Conservation (phyloP, 2,888 invertebrate genomes). For the Coleophora flavipennella region DNA sequence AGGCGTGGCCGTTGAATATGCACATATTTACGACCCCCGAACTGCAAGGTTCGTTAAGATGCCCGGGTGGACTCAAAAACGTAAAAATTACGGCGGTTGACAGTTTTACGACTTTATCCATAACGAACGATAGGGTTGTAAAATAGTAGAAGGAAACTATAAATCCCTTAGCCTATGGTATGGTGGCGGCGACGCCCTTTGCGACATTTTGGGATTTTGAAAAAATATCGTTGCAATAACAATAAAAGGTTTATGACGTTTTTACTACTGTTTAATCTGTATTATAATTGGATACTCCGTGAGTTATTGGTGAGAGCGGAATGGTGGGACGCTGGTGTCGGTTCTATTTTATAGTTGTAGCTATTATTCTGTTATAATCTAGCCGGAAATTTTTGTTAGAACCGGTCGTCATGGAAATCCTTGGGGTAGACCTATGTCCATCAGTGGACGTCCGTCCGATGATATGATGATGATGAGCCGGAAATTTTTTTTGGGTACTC, state of each 20-base stretch:
- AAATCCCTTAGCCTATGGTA: constrained; percentile 17
- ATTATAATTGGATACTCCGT: constrained; percentile 40
- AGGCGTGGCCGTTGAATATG: constrained; percentile 15
- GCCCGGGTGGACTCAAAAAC: constrained; percentile 30
- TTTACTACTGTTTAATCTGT: constrained; percentile 69
- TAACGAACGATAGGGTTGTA: constrained; percentile 37
- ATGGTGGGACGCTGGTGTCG: background rate
- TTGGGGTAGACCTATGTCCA: no score
- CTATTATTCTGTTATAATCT: no score
- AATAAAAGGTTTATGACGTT: constrained; percentile 57
- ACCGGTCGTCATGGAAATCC: no score
- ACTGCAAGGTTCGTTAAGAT: constrained; percentile 45
- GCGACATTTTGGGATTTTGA: constrained; percentile 49
- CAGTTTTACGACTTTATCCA: constrained; percentile 59
- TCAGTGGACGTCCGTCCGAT: no score
- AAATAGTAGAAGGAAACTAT: constrained; percentile 16
- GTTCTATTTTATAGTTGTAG: no score
- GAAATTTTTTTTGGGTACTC: no score
- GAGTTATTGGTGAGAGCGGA: constrained; percentile 38
- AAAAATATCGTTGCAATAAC: constrained; percentile 53
- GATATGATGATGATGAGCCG: no score
- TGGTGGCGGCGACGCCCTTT: constrained; percentile 46
- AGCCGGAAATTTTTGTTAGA: no score
- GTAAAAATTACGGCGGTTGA: constrained; percentile 26
- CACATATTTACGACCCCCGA: constrained; percentile 29